Conservation (phyloP, 2,888 invertebrate species). For the Odontomyia ornata region DNA sequence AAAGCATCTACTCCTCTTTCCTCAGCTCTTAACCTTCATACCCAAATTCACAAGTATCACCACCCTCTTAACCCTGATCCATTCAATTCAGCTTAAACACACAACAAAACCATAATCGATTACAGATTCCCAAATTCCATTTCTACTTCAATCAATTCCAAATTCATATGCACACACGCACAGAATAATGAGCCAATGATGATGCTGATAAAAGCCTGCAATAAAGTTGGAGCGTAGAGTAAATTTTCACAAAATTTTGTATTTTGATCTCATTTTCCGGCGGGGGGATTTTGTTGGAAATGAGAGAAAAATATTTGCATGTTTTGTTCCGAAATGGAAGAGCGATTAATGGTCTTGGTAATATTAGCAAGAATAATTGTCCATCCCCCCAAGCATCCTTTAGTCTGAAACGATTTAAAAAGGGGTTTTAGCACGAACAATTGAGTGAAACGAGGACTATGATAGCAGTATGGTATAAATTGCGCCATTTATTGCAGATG, state of each 20-base stretch:
- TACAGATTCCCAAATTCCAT: neutral
- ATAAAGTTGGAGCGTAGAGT: too few relatives aligned
- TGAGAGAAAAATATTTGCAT: neutral
- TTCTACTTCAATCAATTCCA: slow-evolving; percentile 6
- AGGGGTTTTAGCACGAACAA: neutral
- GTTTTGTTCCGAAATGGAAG: neutral
- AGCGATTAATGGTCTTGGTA: neutral
- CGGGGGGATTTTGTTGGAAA: neutral
- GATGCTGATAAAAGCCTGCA: too few relatives aligned
- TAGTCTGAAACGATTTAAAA: neutral
- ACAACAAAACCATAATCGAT: neutral
- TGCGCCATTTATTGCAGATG: slow-evolving; percentile 38
- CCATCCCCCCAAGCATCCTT: neutral
- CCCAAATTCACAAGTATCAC: neutral
- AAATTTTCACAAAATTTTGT: too few relatives aligned
- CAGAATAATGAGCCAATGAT: too few relatives aligned
- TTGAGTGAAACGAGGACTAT: too few relatives aligned
- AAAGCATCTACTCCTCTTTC: neutral
- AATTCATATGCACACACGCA: too few relatives aligned
- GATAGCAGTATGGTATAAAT: too few relatives aligned
- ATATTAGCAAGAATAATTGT: neutral
- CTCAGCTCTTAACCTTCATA: neutral
- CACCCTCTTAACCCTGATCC: neutral
- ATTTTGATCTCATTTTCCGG: neutral
- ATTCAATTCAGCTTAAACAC: neutral